Percentiles rank a stretch among this genome's conserved stretches.
phyloP scores from a whole-genome alignment of 2,797 vertebrate genomes.

The Phrynocephalus forsythii region DNA sequence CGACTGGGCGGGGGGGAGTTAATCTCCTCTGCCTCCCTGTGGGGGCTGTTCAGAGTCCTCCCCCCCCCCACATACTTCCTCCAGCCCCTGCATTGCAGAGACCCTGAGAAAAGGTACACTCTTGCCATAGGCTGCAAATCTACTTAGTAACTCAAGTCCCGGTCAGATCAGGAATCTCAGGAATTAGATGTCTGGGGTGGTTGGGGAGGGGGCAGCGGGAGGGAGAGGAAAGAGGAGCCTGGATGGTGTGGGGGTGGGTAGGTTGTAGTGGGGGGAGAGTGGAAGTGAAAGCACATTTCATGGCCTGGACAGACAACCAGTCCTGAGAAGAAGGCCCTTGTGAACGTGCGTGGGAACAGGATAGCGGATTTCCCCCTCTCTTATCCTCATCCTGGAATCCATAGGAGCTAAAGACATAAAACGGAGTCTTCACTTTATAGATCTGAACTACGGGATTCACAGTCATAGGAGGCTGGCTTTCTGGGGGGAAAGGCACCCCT shows the following conservation, averaged over 20 bases:
- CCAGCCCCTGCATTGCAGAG: neutral
- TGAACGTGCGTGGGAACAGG: too few species aligned
- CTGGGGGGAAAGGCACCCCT: neutral
- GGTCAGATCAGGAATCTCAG: constrained; percentile 25
- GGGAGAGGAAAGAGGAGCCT: neutral
- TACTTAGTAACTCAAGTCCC: constrained; percentile 27
- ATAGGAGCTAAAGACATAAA: too few species aligned
- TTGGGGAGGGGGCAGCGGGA: too few species aligned
- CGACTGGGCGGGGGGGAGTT: too few species aligned
- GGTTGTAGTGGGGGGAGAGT: too few species aligned
- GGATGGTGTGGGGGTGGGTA: neutral
- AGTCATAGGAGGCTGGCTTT: neutral
- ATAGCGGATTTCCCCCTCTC: neutral
- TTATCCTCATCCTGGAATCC: neutral
- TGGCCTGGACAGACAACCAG: neutral
- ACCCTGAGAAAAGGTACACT: too few species aligned
- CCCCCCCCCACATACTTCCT: neutral
- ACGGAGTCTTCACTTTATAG: neutral
- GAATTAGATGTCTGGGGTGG: neutral
- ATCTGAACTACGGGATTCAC: neutral
- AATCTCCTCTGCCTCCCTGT: neutral
- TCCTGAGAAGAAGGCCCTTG: neutral
- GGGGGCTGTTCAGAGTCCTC: neutral
- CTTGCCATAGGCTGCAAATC: neutral
- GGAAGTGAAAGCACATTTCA: neutral